Evolutionary conservation across 1,140 invertebrate species (phyloP), one percentile per base, ranked within the genome.

Genomic region (Plectrocnemia conspersa): DNA sequence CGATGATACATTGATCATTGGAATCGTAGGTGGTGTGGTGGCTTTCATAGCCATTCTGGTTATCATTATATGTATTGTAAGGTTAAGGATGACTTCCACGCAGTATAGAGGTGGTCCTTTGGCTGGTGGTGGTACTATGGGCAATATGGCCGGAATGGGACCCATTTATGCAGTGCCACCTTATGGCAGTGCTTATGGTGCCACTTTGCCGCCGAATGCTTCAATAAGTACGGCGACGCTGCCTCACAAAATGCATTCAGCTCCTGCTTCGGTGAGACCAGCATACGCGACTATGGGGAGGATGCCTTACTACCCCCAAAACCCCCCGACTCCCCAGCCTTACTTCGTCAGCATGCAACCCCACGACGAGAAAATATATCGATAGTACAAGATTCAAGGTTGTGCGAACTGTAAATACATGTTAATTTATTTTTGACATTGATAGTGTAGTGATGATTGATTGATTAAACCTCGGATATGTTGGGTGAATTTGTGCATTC

Each of bases 1-100:
- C 57, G 91, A 94, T 63, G 91, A 95, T 62, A 92, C 90, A 1
- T 68, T 95, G 0, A 93, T 95, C 41, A 93, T 94, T 46, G 89
- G 89, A 2, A 93, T 94, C 59, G 90, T 93, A 0, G 90, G 89
- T 1, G 90, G 90, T 11, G 90, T 94, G 1, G 88, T 94, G 10
- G 89, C 86, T 1, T 91, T 95, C 63, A 91, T 94, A 41, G 86
- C 87, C 7, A 84, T 94, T 54, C 75, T 93, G 11, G 87, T 93
- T 23, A 85, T 93, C 18, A 83, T 88, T 1, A 92, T 93, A 53
- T 94, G 91, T 65, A 86, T 94, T 13, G 86, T 92, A 10, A 77
- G 89, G 18, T 65, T 84, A 61, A 74, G 77, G 61, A 85, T 82
- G 79, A 80, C 76, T 29, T 79, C 78, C 16, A 80, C 76, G 4